A percentile compares a stretch with the other conserved stretches of the same genome.
phyloP scores from a whole-genome alignment of 2,797 vertebrate genomes.

The Paguma larvata region DNA sequence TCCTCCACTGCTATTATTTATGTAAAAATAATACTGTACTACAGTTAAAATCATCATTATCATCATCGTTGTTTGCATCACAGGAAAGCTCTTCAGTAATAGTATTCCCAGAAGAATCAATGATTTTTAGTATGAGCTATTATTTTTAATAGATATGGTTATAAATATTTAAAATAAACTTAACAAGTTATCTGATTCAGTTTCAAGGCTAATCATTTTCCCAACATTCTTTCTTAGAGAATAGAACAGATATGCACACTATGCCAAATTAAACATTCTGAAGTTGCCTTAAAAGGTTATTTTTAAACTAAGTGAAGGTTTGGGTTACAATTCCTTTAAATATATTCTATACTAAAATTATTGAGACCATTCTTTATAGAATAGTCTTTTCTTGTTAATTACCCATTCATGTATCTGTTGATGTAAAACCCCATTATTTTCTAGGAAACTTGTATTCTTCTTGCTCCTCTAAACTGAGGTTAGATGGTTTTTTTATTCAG shows the following conservation, averaged over 20 bases:
- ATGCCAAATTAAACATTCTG: not conserved
- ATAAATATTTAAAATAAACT: not conserved
- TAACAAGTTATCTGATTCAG: not conserved
- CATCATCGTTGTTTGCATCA: not conserved
- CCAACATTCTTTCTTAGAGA: not conserved
- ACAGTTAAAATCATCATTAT: not conserved
- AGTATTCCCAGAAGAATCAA: not conserved
- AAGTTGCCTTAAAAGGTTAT: not conserved
- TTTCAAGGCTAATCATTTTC: not conserved
- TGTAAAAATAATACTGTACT: not conserved
- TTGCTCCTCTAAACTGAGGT: not conserved
- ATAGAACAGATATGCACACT: not conserved
- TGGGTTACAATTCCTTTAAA: not conserved
- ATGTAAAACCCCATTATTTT: not conserved
- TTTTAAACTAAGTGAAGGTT: not conserved
- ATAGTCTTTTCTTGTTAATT: not conserved
- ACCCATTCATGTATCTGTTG: not conserved
- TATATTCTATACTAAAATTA: not conserved
- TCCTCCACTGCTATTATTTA: not conserved
- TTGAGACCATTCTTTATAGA: not conserved
- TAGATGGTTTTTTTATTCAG: not conserved
- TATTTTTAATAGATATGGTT: not conserved
- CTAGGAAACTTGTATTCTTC: too few species aligned
- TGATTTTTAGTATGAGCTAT: not conserved
- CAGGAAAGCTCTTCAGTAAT: not conserved